Evolutionary conservation across 1,140 invertebrate species (phyloP).

Genomic region (Nautilus pompilius): DNA sequence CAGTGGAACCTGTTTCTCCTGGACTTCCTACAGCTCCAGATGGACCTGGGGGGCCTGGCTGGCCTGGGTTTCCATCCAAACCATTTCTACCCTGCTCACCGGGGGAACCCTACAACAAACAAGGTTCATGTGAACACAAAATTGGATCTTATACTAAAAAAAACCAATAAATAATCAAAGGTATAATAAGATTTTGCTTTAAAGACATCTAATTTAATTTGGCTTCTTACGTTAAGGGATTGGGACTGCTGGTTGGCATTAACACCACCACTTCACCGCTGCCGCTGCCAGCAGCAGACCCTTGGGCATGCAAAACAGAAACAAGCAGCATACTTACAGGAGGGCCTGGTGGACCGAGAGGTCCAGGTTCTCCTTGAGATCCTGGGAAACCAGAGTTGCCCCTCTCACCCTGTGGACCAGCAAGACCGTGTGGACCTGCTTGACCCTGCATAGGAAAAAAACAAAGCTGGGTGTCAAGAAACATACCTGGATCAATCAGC

Average conservation of each 20-base stretch:
- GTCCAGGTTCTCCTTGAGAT: slow-evolving; percentile 33
- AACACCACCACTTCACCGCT: no score
- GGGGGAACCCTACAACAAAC: slow-evolving; percentile 10
- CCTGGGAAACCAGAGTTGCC: slow-evolving; percentile 36
- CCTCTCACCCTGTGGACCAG: slow-evolving; percentile 37
- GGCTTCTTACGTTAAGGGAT: no score
- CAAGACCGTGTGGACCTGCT: slow-evolving; percentile 24
- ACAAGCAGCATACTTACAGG: slow-evolving; percentile 24
- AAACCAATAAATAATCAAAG: no score
- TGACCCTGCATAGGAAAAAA: slow-evolving; percentile 25
- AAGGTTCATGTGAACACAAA: no score
- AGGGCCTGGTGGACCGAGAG: slow-evolving; percentile 28
- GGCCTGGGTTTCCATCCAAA: slow-evolving; percentile 23
- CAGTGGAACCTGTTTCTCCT: slow-evolving; percentile 30
- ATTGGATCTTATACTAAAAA: no score
- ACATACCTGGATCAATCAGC: no score
- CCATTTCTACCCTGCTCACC: slow-evolving; percentile 14
- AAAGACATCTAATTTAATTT: no score
- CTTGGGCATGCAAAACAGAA: no score
- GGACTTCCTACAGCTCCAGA: slow-evolving; percentile 27
- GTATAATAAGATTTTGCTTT: no score
- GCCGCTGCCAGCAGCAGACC: no score
- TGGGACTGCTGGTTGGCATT: no score
- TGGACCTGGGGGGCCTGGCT: slow-evolving; percentile 28
- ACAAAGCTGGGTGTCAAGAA: no score